phyloP scores from a whole-genome alignment of 1,140 invertebrate species.

The Aculops lycopersici region DNA sequence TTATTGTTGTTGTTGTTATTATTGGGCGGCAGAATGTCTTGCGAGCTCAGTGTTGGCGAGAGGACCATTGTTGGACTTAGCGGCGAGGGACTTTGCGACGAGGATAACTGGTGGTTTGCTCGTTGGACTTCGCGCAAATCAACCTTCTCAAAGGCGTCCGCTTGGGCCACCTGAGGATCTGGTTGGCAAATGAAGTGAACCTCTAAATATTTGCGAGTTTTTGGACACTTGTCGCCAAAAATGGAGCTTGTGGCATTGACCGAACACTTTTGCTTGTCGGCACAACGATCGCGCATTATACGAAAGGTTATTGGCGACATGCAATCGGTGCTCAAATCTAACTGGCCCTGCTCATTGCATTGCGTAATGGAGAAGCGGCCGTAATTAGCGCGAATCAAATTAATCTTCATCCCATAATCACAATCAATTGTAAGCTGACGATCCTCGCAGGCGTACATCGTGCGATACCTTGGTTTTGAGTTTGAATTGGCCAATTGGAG shows the following conservation, averaged over 20 bases:
- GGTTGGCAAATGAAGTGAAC: conserved; percentile 49
- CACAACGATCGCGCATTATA: conserved; percentile 4
- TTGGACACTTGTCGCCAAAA: conserved; percentile 54
- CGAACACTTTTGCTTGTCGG: conserved; percentile 3
- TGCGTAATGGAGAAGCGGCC: conserved; percentile 76
- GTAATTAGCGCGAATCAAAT: conserved; percentile 27
- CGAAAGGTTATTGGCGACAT: conserved; percentile 1
- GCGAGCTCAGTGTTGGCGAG: no score
- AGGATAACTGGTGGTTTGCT: no score
- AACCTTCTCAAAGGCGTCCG: no score
- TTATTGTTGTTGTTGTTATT: no score
- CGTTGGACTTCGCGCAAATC: no score
- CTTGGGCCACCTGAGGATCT: neutral
- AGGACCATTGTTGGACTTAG: no score
- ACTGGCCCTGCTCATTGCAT: conserved; percentile 71
- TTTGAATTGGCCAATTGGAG: neutral
- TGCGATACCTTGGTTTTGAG: neutral
- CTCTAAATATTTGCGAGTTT: conserved; percentile 71
- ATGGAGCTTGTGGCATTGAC: conserved; percentile 17
- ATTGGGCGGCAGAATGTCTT: no score
- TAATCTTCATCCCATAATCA: conserved; percentile 2
- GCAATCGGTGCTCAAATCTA: conserved; percentile 3
- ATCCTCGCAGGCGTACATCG: conserved; percentile 3
- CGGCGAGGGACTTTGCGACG: no score
- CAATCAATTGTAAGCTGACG: conserved; percentile 2